phyloP scores from a whole-genome alignment of 2,797 vertebrate species.

The Otolemur crassicaudatus region DNA sequence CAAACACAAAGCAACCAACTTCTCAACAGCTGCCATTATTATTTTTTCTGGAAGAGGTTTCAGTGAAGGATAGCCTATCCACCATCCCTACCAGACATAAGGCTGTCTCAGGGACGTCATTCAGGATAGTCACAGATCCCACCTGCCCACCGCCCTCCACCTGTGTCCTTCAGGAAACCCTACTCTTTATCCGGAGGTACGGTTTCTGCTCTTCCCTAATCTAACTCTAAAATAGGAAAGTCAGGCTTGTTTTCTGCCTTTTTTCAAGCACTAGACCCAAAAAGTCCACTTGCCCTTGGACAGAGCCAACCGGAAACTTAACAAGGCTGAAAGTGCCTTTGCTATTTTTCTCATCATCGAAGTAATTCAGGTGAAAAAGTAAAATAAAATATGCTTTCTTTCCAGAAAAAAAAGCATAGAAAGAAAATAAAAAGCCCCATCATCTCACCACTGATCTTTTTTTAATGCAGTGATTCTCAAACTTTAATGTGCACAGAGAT shows the following conservation, averaged over 20 bases:
- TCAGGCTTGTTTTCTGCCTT: constrained; percentile 21
- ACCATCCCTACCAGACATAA: not conserved
- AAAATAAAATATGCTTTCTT: not conserved
- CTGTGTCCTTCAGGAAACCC: not conserved
- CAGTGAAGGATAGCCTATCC: not conserved
- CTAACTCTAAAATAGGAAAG: not conserved
- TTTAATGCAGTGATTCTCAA: not conserved
- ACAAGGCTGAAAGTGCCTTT: not conserved
- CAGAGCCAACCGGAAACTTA: not conserved
- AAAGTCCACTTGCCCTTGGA: not conserved
- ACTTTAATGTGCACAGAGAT: not conserved
- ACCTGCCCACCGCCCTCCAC: not conserved
- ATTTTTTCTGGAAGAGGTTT: not conserved
- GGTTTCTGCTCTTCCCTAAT: not conserved
- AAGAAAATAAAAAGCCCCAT: constrained; percentile 6
- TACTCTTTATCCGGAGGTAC: not conserved
- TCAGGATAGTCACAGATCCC: not conserved
- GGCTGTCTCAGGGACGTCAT: not conserved
- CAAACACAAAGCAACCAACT: not conserved
- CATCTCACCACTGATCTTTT: not conserved
- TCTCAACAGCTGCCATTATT: not conserved
- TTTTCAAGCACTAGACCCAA: constrained; percentile 46
- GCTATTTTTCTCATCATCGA: not conserved
- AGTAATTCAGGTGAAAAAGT: not conserved
- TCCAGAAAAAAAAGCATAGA: not conserved